Conservation (phyloP, 2,797 vertebrate species). For the Protonibea diacanthus region DNA sequence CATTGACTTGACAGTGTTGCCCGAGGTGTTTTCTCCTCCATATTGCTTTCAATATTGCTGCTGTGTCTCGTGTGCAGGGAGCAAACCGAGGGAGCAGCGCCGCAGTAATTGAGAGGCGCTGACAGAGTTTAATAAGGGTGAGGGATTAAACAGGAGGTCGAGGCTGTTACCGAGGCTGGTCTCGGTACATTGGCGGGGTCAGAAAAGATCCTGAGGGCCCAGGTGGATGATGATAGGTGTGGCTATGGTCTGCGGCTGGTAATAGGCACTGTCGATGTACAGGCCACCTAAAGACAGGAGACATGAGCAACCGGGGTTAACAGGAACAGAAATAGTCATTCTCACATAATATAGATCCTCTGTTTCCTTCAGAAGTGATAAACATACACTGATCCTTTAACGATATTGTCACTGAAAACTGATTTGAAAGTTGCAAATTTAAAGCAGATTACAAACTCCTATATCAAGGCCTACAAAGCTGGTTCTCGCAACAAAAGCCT, state of each 20-base stretch:
- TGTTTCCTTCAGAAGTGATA: not conserved
- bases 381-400: not conserved
- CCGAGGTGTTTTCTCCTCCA: constrained; percentile 35
- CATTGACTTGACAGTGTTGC: constrained; percentile 20
- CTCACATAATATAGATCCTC: not conserved
- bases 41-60: constrained; percentile 67
- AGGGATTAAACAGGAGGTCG: constrained; percentile 21
- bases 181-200: constrained; percentile 48
- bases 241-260: constrained; percentile 92
- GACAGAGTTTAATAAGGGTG: constrained; percentile 50
- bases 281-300: constrained; percentile 90
- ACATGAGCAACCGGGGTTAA: constrained; percentile 72
- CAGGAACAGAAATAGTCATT: not conserved
- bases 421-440: not conserved
- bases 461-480: no score
- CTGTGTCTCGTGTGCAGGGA: constrained; percentile 17
- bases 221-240: constrained; percentile 94
- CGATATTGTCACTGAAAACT: not conserved
- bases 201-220: constrained; percentile 92
- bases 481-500: not conserved
- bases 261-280: constrained; percentile 93
- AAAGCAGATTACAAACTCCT: not conserved
- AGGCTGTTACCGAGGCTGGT: constrained; percentile 19
- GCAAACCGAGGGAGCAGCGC: not conserved
- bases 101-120: constrained; percentile 20